Conservation (phyloP, 35 echinoderm and acorn worm species). For the Heliocidaris tuberculata region DNA sequence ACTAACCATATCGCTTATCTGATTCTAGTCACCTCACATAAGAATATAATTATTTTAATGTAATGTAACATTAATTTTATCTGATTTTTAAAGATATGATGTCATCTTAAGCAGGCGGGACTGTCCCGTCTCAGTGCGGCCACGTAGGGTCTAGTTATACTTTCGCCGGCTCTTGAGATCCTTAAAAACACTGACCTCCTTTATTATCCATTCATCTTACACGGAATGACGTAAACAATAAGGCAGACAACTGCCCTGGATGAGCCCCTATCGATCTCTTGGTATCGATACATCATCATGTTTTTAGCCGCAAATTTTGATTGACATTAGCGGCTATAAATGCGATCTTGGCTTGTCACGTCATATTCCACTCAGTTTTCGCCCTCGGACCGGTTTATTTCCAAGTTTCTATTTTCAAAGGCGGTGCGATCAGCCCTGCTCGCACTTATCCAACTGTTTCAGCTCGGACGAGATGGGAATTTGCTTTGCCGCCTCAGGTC, state of each 20-base stretch:
- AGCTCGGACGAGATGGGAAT: neutral
- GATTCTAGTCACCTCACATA: neutral
- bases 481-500: neutral
- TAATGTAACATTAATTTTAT: neutral
- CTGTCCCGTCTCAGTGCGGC: neutral
- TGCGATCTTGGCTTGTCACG: slow-evolving; percentile 1
- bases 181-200: neutral
- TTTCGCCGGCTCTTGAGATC: neutral
- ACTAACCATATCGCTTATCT: neutral
- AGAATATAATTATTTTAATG: neutral
- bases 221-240: neutral
- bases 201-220: slow-evolving; percentile 1
- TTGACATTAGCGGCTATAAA: neutral
- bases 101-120: neutral
- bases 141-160: neutral
- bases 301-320: neutral
- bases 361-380: neutral
- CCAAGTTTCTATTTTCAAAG: slow-evolving; percentile 12
- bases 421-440: neutral
- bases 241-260: neutral
- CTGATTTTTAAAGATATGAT: neutral
- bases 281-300: neutral
- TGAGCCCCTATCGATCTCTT: neutral
- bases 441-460: neutral
- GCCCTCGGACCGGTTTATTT: neutral